These are phyloP conservation scores for Hyposmocoma kahamanoa DNA, from an alignment of 1,140 invertebrate genomes.

Conservation along the genomic window DNA sequence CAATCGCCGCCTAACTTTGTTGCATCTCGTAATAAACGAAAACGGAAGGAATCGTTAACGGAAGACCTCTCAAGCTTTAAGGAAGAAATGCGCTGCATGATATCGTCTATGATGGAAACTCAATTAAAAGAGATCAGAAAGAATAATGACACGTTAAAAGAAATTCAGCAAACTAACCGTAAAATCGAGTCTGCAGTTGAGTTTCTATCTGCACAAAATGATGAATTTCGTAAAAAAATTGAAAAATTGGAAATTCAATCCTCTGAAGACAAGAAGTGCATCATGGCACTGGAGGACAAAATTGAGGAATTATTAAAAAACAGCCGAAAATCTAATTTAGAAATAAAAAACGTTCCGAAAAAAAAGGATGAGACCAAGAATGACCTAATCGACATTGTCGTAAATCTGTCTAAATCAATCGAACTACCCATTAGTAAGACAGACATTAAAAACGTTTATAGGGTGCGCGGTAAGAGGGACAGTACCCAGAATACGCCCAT, in stretches of 20 bases:
- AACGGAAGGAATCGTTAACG: neutral
- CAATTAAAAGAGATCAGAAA: neutral
- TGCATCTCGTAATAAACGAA: neutral
- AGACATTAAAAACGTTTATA: neutral
- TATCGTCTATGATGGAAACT: neutral
- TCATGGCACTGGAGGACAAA: neutral
- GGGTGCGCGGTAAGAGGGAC: neutral
- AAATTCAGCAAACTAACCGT: neutral
- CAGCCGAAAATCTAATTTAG: neutral
- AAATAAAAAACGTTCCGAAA: conserved; percentile 6
- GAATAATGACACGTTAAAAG: neutral
- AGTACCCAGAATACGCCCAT: neutral
- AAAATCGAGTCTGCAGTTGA: neutral
- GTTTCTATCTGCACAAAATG: neutral
- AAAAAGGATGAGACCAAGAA: neutral
- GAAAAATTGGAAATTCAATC: neutral
- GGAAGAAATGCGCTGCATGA: neutral
- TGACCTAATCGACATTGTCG: neutral
- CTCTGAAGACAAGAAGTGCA: neutral
- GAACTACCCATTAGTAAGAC: neutral
- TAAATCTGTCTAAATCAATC: neutral
- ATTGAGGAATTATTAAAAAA: neutral
- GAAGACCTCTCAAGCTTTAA: neutral
- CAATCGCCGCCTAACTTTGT: neutral
- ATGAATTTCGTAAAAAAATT: neutral